phyloP scores from a whole-genome alignment of 2,888 invertebrate genomes.

The Caenorhabditis sp. region DNA sequence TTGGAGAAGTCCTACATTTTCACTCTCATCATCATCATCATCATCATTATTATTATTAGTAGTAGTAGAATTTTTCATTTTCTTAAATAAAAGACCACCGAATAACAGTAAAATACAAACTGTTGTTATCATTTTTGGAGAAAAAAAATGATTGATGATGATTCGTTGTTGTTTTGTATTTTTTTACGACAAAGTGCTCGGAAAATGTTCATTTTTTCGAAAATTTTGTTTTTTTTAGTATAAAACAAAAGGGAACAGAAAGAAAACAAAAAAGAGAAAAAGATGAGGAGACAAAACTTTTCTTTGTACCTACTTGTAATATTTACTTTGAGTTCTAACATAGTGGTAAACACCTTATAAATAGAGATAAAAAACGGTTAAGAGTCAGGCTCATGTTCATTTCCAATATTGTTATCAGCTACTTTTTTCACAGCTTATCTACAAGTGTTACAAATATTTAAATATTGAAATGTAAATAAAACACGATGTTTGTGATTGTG shows the following conservation, averaged over 20 bases:
- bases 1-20: too few species aligned
- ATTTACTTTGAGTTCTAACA: constrained; percentile 1
- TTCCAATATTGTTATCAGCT: too few species aligned
- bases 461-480: too few species aligned
- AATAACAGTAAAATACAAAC: background rate
- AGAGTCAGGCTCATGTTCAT: too few species aligned
- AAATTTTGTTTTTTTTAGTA: background rate
- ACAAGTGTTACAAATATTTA: too few species aligned
- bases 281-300: background rate
- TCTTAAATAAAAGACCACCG: background rate
- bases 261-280: background rate
- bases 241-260: background rate
- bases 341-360: background rate
- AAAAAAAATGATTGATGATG: background rate
- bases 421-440: too few species aligned
- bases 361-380: background rate
- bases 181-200: background rate
- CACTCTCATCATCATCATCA: too few species aligned
- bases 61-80: background rate
- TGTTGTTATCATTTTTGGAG: background rate
- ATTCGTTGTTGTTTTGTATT: background rate
- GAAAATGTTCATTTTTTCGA: background rate
- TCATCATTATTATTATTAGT: too few species aligned
- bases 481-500: too few species aligned
- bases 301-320: background rate